Evolutionary conservation across 1,140 invertebrate genomes (phyloP).

Genomic region (Patella vulgata): DNA sequence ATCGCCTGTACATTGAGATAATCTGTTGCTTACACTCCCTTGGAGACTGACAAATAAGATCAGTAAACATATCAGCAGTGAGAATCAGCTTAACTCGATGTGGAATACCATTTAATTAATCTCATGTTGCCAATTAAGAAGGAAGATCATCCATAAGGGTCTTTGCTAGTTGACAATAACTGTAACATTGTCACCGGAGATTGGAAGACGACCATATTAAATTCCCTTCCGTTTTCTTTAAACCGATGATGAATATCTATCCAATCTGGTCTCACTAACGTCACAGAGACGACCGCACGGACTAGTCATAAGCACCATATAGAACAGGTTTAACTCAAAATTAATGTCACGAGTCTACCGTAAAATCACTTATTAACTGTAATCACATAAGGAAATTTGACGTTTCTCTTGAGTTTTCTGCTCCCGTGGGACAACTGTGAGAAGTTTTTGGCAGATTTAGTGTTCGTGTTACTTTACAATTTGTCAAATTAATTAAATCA

Average conservation of each 20-base stretch:
- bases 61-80: too few species aligned
- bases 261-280: background rate
- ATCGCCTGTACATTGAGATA: too few species aligned
- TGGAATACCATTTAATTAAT: conserved; percentile 21
- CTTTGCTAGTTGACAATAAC: background rate
- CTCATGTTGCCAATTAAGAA: conserved; percentile 21
- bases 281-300: too few species aligned
- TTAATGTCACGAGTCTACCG: background rate
- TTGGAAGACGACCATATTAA: background rate
- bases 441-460: too few species aligned
- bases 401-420: too few species aligned
- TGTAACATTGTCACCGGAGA: background rate
- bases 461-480: too few species aligned
- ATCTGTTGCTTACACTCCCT: too few species aligned
- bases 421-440: too few species aligned
- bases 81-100: conserved; percentile 21
- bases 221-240: background rate
- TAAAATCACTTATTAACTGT: too few species aligned
- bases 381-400: too few species aligned
- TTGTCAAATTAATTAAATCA: too few species aligned
- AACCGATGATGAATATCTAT: background rate
- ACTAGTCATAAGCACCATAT: background rate
- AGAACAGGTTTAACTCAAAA: background rate
- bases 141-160: conserved; percentile 18
- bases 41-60: too few species aligned